These are phyloP conservation scores for Corticium candelabrum DNA, from an alignment of 37 sponge, comb jelly and placozoan species.

Conservation along the genomic window DNA sequence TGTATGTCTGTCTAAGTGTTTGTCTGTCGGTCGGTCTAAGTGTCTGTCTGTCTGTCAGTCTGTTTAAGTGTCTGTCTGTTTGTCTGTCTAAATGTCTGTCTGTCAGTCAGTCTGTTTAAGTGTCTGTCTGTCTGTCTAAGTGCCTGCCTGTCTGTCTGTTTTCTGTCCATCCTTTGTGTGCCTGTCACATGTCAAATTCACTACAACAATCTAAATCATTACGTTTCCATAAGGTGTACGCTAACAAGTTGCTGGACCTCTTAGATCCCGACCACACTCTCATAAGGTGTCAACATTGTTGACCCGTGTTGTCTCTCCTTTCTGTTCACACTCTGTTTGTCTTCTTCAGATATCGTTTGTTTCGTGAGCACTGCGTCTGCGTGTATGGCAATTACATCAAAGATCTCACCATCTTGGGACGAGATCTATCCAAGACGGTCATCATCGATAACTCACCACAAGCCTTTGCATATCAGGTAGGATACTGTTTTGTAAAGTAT, in stretches of 20 bases:
- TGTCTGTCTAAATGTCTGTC: no score
- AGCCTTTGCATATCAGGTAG: conserved; percentile 96
- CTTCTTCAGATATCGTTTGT: conserved; percentile 58
- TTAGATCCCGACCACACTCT: conserved; percentile 72
- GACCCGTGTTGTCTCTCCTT: not conserved
- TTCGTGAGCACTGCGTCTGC: conserved; percentile 90
- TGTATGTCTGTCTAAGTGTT: no score
- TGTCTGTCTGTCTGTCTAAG: no score
- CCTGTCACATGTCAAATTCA: not conserved
- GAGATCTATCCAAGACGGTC: conserved; percentile 84
- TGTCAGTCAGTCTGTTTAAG: no score
- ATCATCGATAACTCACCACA: conserved; percentile 94
- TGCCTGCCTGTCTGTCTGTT: no score
- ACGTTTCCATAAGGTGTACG: conserved; percentile 87
- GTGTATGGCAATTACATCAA: conserved; percentile 85
- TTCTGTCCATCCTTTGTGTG: no score
- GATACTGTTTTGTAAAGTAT: no score
- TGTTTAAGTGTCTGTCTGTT: no score
- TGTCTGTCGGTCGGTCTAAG: no score
- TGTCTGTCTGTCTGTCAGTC: no score
- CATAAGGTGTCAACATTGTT: conserved; percentile 22
- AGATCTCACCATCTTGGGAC: conserved; percentile 79
- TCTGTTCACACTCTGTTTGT: not conserved
- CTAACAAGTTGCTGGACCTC: conserved; percentile 78
- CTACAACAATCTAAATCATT: not conserved